A percentile compares a stretch with the other conserved stretches of the same genome.
Evolutionary conservation across 1,140 invertebrate species (phyloP).

Genomic region (Lysiphlebus fabarum): DNA sequence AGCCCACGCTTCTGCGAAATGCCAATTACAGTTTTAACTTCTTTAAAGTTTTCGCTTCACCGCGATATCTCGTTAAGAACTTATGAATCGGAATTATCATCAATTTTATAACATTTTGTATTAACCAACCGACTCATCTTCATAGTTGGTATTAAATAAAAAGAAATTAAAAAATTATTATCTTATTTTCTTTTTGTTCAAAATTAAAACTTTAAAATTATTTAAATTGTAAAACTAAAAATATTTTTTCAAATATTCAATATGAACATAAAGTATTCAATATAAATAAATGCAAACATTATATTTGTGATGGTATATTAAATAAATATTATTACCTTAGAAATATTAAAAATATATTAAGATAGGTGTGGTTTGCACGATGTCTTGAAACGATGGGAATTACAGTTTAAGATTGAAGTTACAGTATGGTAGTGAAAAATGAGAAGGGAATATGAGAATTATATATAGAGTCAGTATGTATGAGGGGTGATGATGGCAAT

Average conservation of each 20-base stretch:
- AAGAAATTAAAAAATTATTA: too few relatives aligned
- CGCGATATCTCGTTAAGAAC: constrained; percentile 20
- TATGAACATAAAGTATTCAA: too few relatives aligned
- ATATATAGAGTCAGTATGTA: constrained; percentile 1
- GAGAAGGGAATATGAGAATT: constrained; percentile 1
- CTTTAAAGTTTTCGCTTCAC: constrained; percentile 16
- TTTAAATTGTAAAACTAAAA: too few relatives aligned
- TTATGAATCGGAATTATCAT: neutral
- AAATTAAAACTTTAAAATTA: too few relatives aligned
- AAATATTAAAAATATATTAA: neutral
- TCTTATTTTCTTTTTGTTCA: too few relatives aligned
- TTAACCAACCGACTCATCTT: too few relatives aligned
- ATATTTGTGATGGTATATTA: too few relatives aligned
- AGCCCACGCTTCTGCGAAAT: constrained; percentile 23
- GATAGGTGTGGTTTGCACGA: neutral
- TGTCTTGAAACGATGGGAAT: neutral
- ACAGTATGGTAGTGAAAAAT: neutral
- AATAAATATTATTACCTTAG: too few relatives aligned
- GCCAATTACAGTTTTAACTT: constrained; percentile 23
- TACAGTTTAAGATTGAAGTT: neutral
- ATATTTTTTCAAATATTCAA: too few relatives aligned
- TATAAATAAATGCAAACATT: too few relatives aligned
- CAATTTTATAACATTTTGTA: too few relatives aligned
- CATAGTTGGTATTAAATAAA: neutral
- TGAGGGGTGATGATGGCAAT: constrained; percentile 12